These are phyloP conservation scores for Anolis carolinensis DNA, from an alignment of 2,113 vertebrate species.

Conservation along the genomic window DNA sequence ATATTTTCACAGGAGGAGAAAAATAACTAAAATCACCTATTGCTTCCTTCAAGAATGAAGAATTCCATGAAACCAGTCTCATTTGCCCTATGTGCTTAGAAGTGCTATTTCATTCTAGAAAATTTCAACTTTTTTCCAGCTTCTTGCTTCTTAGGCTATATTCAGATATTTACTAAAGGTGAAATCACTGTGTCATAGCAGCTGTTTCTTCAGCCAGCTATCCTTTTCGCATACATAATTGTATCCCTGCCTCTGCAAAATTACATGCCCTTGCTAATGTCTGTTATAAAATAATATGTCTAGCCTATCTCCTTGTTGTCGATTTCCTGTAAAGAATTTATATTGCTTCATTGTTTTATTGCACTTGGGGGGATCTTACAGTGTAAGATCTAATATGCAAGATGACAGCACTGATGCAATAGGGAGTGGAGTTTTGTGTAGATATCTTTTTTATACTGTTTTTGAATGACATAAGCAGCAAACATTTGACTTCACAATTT, in stretches of 20 bases:
- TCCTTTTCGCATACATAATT: conserved; percentile 3
- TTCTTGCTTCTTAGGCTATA: neutral
- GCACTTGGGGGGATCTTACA: neutral
- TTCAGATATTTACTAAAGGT: neutral
- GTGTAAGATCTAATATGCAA: neutral
- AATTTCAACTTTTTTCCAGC: neutral
- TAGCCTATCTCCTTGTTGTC: neutral
- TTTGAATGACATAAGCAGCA: neutral
- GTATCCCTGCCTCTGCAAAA: neutral
- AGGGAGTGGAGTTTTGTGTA: neutral
- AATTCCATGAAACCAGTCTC: too few relatives aligned
- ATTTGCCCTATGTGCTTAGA: neutral
- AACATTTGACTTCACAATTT: too few relatives aligned
- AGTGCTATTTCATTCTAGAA: neutral
- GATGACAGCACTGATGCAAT: neutral
- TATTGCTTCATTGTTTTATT: neutral
- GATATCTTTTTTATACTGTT: neutral
- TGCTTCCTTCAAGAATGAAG: too few relatives aligned
- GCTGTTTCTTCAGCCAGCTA: neutral
- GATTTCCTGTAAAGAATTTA: neutral
- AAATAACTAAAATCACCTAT: too few relatives aligned
- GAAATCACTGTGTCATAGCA: neutral
- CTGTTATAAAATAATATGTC: neutral
- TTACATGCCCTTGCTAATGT: neutral
- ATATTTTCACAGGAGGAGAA: too few relatives aligned